Evolutionary conservation across 2,888 invertebrate species (phyloP).

Genomic region (Frankliniella intonsa): DNA sequence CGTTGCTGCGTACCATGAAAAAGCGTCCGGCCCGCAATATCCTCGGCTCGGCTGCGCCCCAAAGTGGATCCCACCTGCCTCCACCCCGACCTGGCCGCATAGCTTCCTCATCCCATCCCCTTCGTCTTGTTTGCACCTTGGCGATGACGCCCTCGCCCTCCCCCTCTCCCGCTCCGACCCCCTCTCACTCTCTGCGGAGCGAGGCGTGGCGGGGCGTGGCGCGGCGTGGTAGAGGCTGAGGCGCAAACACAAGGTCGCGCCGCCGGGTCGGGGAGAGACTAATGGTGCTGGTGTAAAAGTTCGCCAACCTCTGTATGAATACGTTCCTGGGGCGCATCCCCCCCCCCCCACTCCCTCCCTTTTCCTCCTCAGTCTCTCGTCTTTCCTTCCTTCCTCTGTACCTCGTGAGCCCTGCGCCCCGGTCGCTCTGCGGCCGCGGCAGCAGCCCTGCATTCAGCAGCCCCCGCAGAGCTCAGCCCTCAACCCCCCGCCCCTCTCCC

Average conservation of each 20-base stretch:
- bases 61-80: neutral
- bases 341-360: neutral
- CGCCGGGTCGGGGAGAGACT: neutral
- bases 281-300: slow-evolving; percentile 2
- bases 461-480: neutral
- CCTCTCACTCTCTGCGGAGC: neutral
- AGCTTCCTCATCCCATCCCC: neutral
- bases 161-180: neutral
- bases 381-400: too few species aligned
- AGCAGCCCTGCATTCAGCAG: neutral
- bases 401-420: neutral
- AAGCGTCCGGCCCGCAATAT: neutral
- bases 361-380: too few species aligned
- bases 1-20: too few species aligned
- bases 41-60: neutral
- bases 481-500: neutral
- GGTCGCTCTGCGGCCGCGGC: neutral
- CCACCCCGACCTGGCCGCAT: too few species aligned
- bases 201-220: neutral
- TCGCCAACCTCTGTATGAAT: slow-evolving; percentile 20
- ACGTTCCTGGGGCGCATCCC: neutral
- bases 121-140: neutral
- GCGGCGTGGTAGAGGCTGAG: neutral
- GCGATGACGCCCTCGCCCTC: neutral
- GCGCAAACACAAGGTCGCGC: neutral